phyloP scores from a whole-genome alignment of 2,888 invertebrate genomes.

The Chymomyza fuscimana region DNA sequence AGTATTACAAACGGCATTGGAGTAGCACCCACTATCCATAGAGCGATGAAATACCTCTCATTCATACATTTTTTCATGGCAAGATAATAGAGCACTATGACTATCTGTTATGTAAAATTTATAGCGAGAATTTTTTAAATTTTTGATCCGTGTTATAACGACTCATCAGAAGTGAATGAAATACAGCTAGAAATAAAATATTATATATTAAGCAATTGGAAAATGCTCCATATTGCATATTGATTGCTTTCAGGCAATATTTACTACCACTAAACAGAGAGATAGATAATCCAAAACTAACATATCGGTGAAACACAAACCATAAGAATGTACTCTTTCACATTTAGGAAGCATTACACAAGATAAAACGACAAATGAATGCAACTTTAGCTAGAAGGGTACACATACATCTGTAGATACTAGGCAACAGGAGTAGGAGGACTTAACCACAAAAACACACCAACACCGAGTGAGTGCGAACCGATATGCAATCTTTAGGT shows the following conservation, averaged over 20 bases:
- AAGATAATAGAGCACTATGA: too few relatives aligned
- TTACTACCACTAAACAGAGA: neutral
- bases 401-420: too few relatives aligned
- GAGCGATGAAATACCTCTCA: too few relatives aligned
- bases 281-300: neutral
- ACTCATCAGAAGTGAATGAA: too few relatives aligned
- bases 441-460: slow-evolving; percentile 1
- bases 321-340: neutral
- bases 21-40: too few relatives aligned
- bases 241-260: neutral
- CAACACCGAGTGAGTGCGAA: slow-evolving; percentile 12
- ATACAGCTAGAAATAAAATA: too few relatives aligned
- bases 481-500: slow-evolving; percentile 16
- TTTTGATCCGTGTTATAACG: too few relatives aligned
- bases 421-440: neutral
- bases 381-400: neutral
- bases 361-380: too few relatives aligned
- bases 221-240: neutral
- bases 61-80: too few relatives aligned
- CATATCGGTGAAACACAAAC: neutral
- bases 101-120: too few relatives aligned
- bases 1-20: too few relatives aligned
- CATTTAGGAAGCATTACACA: neutral
- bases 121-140: too few relatives aligned
- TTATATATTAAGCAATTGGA: neutral